These are phyloP conservation scores for Macrophya annulata DNA, from an alignment of 2,888 invertebrate species.

Conservation along the genomic window DNA sequence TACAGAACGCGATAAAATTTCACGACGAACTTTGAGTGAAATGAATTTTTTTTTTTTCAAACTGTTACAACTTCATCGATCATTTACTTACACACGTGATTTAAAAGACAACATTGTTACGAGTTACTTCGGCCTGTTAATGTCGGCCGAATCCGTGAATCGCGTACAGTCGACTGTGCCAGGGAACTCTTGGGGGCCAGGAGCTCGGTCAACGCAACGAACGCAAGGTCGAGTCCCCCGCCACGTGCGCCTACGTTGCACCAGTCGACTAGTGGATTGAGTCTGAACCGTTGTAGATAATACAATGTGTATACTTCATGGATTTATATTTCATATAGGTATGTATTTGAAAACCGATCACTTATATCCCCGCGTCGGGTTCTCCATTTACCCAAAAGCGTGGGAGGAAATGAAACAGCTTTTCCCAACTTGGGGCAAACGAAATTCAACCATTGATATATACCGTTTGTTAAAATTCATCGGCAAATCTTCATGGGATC, in stretches of 20 bases:
- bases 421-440: not conserved
- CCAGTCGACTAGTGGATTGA: conserved; percentile 29
- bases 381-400: not conserved
- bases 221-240: conserved; percentile 54
- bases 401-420: not conserved
- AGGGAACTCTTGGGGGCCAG: conserved; percentile 44
- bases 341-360: not conserved
- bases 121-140: not conserved
- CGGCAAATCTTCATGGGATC: not conserved
- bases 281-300: not conserved
- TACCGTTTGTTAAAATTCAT: not conserved
- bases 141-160: conserved; percentile 52
- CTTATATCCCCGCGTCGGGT: not conserved
- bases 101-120: not conserved
- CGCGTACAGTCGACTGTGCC: conserved; percentile 49
- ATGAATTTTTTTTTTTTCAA: not conserved
- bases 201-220: conserved; percentile 55
- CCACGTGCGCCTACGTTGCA: conserved; percentile 53
- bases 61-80: not conserved
- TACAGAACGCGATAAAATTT: not conserved
- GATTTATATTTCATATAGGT: too few species aligned
- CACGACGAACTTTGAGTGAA: not conserved
- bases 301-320: too few species aligned
- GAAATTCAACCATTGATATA: not conserved
- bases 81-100: not conserved